Conservation (phyloP, 1,140 invertebrate species). For the Listronotus bonariensis region DNA sequence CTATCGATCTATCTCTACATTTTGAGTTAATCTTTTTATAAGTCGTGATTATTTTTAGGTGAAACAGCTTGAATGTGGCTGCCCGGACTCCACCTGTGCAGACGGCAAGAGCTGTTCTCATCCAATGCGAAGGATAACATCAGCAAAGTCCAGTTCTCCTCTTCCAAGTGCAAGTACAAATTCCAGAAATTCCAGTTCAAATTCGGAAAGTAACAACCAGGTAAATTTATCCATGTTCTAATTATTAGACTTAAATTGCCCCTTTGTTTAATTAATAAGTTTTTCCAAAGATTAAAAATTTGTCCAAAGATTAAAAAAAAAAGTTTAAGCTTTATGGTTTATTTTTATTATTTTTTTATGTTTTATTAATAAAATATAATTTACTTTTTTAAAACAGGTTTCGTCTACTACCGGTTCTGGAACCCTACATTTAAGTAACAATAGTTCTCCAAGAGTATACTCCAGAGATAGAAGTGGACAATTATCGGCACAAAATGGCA, state of each 20-base stretch:
- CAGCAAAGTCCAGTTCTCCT: conserved; percentile 60
- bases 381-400: conserved; percentile 56
- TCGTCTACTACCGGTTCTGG: conserved; percentile 67
- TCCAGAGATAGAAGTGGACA: conserved; percentile 66
- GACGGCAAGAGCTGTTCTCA: conserved; percentile 74
- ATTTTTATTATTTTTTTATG: too few species aligned
- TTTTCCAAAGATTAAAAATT: not conserved
- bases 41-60: conserved; percentile 40
- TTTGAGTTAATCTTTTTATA: too few species aligned
- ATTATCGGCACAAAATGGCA: conserved; percentile 37
- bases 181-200: conserved; percentile 45
- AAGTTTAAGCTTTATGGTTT: not conserved
- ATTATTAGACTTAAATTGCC: too few species aligned
- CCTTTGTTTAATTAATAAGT: not conserved
- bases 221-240: not conserved
- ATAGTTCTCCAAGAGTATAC: conserved; percentile 66
- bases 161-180: conserved; percentile 51
- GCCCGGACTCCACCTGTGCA: conserved; percentile 73
- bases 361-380: not conserved
- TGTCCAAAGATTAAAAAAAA: too few species aligned
- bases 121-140: conserved; percentile 68
- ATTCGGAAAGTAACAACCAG: conserved; percentile 48
- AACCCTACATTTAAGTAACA: conserved; percentile 53
- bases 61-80: conserved; percentile 75
- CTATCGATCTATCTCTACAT: too few species aligned